Percentiles rank a stretch among this genome's conserved stretches.
phyloP scores from a whole-genome alignment of 2,797 vertebrate genomes.

The Tachyglossus aculeatus region DNA sequence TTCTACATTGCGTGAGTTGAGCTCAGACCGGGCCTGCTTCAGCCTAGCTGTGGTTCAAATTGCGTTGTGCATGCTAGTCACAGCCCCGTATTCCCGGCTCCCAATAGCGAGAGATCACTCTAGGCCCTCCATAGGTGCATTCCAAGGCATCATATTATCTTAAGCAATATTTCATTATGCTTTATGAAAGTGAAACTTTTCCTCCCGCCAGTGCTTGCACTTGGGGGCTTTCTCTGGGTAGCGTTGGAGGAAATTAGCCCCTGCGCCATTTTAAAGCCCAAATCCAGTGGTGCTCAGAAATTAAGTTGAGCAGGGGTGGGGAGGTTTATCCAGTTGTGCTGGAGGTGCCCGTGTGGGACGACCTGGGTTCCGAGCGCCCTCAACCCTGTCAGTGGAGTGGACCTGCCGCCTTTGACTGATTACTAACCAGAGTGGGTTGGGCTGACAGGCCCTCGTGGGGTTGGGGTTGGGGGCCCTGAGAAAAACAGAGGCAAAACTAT shows the following conservation, averaged over 20 bases:
- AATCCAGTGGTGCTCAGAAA: conserved; percentile 8
- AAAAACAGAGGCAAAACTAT: background rate
- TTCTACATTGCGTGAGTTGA: background rate
- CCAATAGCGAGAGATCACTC: conserved; percentile 35
- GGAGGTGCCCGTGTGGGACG: background rate
- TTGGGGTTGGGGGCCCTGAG: background rate
- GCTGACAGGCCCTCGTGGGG: accelerated
- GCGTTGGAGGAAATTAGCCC: conserved; percentile 36
- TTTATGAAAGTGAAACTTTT: conserved; percentile 68
- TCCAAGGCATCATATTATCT: conserved; percentile 50
- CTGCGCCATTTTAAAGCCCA: conserved; percentile 15
- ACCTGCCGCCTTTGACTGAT: conserved; percentile 19
- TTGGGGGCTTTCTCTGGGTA: conserved; percentile 22
- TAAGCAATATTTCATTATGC: conserved; percentile 66
- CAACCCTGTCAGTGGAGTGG: background rate
- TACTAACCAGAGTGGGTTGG: background rate
- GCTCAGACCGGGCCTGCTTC: conserved; percentile 32
- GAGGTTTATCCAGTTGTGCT: background rate
- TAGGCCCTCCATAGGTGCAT: conserved; percentile 16
- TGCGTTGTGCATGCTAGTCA: conserved; percentile 58
- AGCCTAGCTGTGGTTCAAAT: conserved; percentile 31
- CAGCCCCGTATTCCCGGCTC: conserved; percentile 38
- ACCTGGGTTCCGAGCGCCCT: background rate
- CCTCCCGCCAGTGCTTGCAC: background rate
- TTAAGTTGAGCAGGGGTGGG: conserved; percentile 2